Conservation (phyloP, 2,113 vertebrate species). For the Pomatostomus ruficeps region DNA sequence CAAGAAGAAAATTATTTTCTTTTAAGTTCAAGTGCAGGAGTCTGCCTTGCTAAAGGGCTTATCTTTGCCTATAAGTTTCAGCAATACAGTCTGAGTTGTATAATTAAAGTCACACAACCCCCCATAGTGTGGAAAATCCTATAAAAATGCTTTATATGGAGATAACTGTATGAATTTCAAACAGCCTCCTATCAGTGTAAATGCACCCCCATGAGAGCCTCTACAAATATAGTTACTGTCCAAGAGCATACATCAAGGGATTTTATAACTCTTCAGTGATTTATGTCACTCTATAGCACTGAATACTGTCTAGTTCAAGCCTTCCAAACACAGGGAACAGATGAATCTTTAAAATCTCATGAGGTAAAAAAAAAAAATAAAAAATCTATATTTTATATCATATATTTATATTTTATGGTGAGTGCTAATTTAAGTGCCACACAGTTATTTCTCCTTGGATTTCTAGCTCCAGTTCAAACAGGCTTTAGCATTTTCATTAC, state of each 20-base stretch:
- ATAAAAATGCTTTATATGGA: constrained; percentile 22
- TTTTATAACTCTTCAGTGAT: neutral
- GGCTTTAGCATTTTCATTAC: constrained; percentile 41
- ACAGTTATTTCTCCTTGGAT: constrained; percentile 41
- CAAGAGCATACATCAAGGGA: constrained; percentile 23
- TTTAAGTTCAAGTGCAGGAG: neutral
- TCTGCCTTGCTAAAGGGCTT: constrained; percentile 36
- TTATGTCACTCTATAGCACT: neutral
- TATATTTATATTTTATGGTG: constrained; percentile 47
- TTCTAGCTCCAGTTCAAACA: constrained; percentile 34
- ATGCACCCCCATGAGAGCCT: neutral
- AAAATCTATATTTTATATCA: constrained; percentile 15
- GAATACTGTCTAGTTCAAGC: neutral
- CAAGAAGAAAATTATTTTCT: constrained; percentile 8
- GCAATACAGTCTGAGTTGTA: neutral
- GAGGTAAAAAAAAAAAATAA: neutral
- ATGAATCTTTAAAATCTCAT: neutral
- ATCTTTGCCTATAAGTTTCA: neutral
- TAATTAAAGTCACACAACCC: neutral
- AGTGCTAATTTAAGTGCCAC: constrained; percentile 29
- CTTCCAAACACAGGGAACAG: neutral
- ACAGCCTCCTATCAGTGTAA: neutral
- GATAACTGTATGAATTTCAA: neutral
- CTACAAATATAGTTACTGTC: neutral
- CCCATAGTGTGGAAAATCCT: neutral